Evolutionary conservation across 64 coral and sea anemone species (phyloP).

Genomic region (Montipora capricornis): DNA sequence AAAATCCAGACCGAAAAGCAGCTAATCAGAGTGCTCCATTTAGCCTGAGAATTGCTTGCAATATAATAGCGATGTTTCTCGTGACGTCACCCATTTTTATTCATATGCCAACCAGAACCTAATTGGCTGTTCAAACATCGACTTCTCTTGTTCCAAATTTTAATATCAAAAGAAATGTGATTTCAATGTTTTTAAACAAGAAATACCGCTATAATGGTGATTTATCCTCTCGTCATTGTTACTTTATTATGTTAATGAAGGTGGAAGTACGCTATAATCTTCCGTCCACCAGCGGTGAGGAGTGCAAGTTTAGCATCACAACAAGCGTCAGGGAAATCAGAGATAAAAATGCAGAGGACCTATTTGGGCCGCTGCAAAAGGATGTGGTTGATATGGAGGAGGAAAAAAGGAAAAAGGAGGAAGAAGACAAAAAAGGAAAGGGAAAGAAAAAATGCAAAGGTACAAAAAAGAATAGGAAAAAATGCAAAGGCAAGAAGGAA

Average conservation of each 20-base stretch:
- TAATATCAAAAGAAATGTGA: no score
- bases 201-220: no score
- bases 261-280: constrained; percentile 68
- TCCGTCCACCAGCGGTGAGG: constrained; percentile 31
- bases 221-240: background rate
- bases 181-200: no score
- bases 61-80: no score
- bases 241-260: background rate
- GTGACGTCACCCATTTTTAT: no score
- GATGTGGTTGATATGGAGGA: background rate
- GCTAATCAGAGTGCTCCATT: no score
- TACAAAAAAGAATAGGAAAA: background rate
- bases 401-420: background rate
- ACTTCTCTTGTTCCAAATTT: no score
- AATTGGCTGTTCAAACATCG: no score
- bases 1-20: no score
- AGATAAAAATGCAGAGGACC: background rate
- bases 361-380: constrained; percentile 11
- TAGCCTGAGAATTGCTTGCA: no score
- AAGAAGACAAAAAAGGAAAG: background rate
- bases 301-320: constrained; percentile 46
- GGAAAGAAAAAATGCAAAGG: background rate
- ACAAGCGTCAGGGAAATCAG: constrained; percentile 16
- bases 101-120: no score
- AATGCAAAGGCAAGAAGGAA: background rate